These are phyloP conservation scores for Spongilla lacustris DNA, from an alignment of 37 sponge, comb jelly and placozoan genomes.

Conservation along the genomic window DNA sequence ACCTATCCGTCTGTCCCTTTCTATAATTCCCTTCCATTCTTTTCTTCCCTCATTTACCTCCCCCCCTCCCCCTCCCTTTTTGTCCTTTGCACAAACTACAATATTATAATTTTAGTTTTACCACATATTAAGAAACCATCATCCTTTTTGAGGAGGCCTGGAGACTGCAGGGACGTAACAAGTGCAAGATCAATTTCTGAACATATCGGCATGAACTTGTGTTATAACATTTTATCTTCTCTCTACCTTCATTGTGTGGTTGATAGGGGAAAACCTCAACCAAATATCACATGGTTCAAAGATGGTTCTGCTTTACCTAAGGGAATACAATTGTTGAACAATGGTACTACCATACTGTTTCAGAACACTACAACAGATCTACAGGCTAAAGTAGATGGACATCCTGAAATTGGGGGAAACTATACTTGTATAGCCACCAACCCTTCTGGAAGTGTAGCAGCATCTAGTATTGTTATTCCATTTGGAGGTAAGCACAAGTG, in stretches of 20 bases:
- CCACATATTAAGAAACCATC: neutral
- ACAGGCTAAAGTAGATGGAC: neutral
- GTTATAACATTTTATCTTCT: neutral
- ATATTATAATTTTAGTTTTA: no score
- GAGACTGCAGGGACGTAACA: neutral
- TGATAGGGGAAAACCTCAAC: neutral
- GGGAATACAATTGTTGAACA: neutral
- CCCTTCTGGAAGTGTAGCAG: neutral
- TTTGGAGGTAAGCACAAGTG: neutral
- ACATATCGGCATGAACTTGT: neutral
- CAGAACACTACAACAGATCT: neutral
- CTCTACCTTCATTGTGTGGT: neutral
- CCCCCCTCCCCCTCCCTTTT: no score
- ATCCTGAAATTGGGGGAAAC: neutral
- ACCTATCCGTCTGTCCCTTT: no score
- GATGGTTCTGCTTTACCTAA: neutral
- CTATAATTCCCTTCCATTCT: no score
- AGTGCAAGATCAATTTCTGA: neutral
- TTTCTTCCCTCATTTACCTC: no score
- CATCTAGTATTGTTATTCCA: no score
- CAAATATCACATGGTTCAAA: conserved; percentile 4
- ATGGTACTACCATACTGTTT: conserved; percentile 16
- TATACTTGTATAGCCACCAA: conserved; percentile 20
- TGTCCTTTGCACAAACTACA: no score
- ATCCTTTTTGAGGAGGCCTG: neutral